Evolutionary conservation across 2,888 invertebrate species (phyloP).

Genomic region (Caenorhabditis imperialis): DNA sequence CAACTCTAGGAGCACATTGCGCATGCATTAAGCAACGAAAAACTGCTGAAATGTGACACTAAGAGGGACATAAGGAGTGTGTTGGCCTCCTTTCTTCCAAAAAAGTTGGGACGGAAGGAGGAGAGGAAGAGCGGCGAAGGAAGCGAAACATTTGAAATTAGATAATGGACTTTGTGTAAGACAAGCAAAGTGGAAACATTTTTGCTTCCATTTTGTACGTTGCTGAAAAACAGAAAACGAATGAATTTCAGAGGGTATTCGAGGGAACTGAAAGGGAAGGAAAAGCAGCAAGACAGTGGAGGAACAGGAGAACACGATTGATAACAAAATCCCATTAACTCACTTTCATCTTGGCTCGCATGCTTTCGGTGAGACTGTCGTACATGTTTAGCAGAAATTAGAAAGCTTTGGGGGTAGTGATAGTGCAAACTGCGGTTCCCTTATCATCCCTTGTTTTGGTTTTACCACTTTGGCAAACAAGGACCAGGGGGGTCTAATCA

Average conservation of each 20-base stretch:
- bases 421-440: slow-evolving; percentile 18
- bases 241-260: background rate
- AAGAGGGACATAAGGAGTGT: background rate
- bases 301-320: background rate
- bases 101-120: slow-evolving; percentile 32
- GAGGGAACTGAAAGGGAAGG: background rate
- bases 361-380: slow-evolving; percentile 19
- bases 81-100: slow-evolving; percentile 12
- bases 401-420: slow-evolving; percentile 1
- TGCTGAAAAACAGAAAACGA: background rate
- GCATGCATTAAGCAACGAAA: slow-evolving; percentile 41
- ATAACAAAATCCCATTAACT: slow-evolving; percentile 8
- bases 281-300: background rate
- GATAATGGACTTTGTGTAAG: slow-evolving; percentile 57
- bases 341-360: slow-evolving; percentile 26
- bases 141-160: slow-evolving; percentile 58
- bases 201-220: slow-evolving; percentile 18
- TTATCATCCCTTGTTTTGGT: slow-evolving; percentile 18
- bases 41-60: slow-evolving; percentile 45
- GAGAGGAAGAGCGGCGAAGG: slow-evolving; percentile 38
- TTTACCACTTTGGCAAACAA: background rate
- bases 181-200: slow-evolving; percentile 47
- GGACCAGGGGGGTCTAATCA: slow-evolving; percentile 1
- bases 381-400: slow-evolving; percentile 17
- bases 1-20: too few species aligned